Base-by-base conservation (phyloP, 1,140 invertebrate species). In the Zaprionus gabonicus region DNA sequence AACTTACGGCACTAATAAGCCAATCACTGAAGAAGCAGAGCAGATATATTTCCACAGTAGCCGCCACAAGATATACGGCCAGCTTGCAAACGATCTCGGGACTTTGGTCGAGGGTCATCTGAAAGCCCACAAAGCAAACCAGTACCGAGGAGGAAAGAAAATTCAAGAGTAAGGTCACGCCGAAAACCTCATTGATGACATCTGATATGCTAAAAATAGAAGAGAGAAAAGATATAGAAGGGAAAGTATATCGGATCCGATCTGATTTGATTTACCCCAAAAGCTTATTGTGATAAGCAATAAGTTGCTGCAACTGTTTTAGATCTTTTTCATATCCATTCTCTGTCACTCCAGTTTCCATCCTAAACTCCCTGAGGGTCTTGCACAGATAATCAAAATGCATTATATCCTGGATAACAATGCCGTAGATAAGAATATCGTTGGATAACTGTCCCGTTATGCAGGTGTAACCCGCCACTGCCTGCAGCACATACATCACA, bases 71-170 rank as follows among this genome's bases (percentile, higher is more conserved):
- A 9, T 84, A 71, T 0, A 90, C 12, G 0, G 34, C n/a, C 31
- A 90, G 38, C 51, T 91, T 91, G 4, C 57, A 49, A 0, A 60
- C 13, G 0, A 65, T 17, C 7, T 80, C 77, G 0, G 65, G 60
- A 38, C 68, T 75, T 0, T 80, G 38, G 1, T 67, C 81, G 4
- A 87, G 62, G 15, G 88, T 79, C 65, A 92, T 79, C 34, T 79
- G 82, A 59, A 92, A 91, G 9, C 91, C 85, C 31, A 87, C 64
- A 28, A 92, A 90, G 17, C 91, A 92, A 7, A 90, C 80, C 1
- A 90, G 15, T 12, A 81, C 23, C 0, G 85, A 84, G 0, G 88
- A 84, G 15, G 83, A 53, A 1, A 75, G 46, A 27, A 92, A 84
- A 53, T 91, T 92, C 0, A 90, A 7, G 0, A 92, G 60, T 1